Evolutionary conservation across 2,888 invertebrate species (phyloP).

Genomic region (Lasiommata megera): DNA sequence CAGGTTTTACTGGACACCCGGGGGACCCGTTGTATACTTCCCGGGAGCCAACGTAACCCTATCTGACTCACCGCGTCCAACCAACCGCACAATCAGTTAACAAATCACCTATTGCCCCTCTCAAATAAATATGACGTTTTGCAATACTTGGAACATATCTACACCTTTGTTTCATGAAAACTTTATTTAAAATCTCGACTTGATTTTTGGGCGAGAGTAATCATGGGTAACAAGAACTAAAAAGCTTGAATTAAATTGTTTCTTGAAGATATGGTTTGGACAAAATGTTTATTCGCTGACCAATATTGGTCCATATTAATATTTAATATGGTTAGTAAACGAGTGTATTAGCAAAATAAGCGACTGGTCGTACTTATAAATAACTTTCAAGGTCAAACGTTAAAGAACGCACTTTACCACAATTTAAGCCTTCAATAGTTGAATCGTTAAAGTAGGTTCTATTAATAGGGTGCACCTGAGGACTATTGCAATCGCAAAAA

Average conservation of each 20-base stretch:
- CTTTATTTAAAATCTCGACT: too few species aligned
- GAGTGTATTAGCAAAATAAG: background rate
- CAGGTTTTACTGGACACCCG: too few species aligned
- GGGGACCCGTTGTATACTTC: too few species aligned
- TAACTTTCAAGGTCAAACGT: background rate
- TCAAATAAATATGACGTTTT: too few species aligned
- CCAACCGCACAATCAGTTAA: background rate
- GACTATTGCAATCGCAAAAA: background rate
- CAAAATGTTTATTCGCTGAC: background rate
- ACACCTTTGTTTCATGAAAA: too few species aligned
- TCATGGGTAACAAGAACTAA: too few species aligned
- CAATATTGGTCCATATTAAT: too few species aligned
- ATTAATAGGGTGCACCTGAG: background rate
- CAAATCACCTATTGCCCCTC: background rate
- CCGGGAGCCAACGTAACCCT: too few species aligned
- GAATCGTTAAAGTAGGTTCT: background rate
- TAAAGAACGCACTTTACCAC: background rate
- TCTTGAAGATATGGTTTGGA: too few species aligned
- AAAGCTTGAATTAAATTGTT: too few species aligned
- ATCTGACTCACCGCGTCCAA: background rate
- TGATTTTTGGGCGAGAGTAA: too few species aligned
- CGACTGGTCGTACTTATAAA: background rate
- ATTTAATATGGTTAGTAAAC: background rate
- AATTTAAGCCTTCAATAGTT: background rate
- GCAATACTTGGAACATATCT: too few species aligned